These are phyloP conservation scores for Brassicogethes aeneus DNA, from an alignment of 2,888 invertebrate species.

Conservation along the genomic window DNA sequence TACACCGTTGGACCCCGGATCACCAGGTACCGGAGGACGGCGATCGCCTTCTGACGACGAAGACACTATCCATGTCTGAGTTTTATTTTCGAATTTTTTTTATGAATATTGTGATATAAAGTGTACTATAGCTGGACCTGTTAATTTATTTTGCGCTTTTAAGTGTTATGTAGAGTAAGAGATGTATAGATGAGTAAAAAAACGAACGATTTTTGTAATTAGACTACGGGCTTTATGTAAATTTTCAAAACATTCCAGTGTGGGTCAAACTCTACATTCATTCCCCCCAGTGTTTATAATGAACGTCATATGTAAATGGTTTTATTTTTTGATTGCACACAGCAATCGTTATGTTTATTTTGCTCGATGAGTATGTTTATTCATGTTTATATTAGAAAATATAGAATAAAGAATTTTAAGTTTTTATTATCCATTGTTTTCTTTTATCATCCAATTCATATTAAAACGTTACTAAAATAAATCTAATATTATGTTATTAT, in stretches of 20 bases:
- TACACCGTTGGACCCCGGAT: slow-evolving; percentile 53
- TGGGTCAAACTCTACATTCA: slow-evolving; percentile 5
- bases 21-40: slow-evolving; percentile 44
- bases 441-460: too few species aligned
- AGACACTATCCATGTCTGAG: slow-evolving; percentile 54
- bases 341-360: slow-evolving; percentile 24
- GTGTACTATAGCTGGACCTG: slow-evolving; percentile 33
- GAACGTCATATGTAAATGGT: slow-evolving; percentile 20
- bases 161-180: slow-evolving; percentile 31
- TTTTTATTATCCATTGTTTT: slow-evolving; percentile 30
- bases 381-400: slow-evolving; percentile 33
- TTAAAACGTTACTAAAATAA: too few species aligned
- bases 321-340: slow-evolving; percentile 22
- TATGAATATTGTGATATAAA: slow-evolving; percentile 33
- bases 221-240: slow-evolving; percentile 20
- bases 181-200: slow-evolving; percentile 14
- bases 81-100: slow-evolving; percentile 4
- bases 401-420: slow-evolving; percentile 35
- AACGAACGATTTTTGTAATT: slow-evolving; percentile 26
- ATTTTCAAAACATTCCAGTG: slow-evolving; percentile 12
- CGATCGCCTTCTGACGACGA: slow-evolving; percentile 49
- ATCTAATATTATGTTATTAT: too few species aligned
- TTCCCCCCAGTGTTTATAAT: slow-evolving; percentile 12
- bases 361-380: slow-evolving; percentile 32
- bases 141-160: slow-evolving; percentile 38